Base-by-base conservation (phyloP, 2,888 invertebrate genomes). In the Aplocera efformata region DNA sequence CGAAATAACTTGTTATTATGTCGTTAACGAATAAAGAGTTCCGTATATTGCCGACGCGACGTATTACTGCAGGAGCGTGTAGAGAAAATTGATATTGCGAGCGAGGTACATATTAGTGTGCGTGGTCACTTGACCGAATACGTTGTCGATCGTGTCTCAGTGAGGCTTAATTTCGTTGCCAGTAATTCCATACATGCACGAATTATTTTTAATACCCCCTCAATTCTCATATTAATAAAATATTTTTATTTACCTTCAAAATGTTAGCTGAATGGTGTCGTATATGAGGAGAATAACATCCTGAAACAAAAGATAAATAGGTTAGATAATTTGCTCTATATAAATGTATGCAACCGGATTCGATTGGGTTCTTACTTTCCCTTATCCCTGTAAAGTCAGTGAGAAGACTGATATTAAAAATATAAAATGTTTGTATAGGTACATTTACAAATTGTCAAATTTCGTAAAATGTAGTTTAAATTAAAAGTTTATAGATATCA, bases 271-370 rank as follows among this genome's bases (percentile, higher is more conserved):
- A 84, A 82, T 63, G 85, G 83, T 72, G 85, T 74, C 71, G 73
- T 69, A 64, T 76, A 79, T 79, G 85, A 84, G 75, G 80, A 81
- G 77, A 75, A 71, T 78, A 82, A 71, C 86, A 86, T 86, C 79
- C 86, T 86, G 84, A 23, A 82, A 85, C 79, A 84, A 82, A 63
- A 53, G 33, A 63, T 58, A 52, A 48, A 58, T 33, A 27, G 3
- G 6, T 48, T 31, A 49, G 7, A 29, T 29, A 7, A 29, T 23
- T 23, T 23, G 13, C 5, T 17, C 13, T 17, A 17, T 17, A n/a
- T n/a, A n/a, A n/a, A n/a, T n/a, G n/a, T n/a, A n/a, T n/a, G n/a
- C n/a, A n/a, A n/a, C n/a, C n/a, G n/a, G n/a, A n/a, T n/a, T n/a
- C n/a, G n/a, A n/a, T n/a, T n/a, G n/a, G n/a, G n/a, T n/a, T n/a